These are phyloP conservation scores for Tetranychus cinnabarinus DNA, from an alignment of 1,140 invertebrate genomes.

Conservation along the genomic window DNA sequence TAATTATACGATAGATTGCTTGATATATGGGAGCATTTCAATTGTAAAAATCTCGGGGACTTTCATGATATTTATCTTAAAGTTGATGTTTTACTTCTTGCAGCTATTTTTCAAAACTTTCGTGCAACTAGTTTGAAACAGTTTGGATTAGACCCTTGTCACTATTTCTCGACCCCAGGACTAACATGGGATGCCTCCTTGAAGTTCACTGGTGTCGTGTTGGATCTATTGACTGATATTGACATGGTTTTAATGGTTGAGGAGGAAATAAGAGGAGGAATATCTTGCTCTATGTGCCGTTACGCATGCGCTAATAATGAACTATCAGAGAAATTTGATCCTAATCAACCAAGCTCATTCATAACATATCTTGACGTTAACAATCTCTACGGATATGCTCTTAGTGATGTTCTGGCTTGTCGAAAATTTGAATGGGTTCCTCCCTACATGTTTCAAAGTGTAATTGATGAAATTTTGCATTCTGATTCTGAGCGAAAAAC, in stretches of 20 bases:
- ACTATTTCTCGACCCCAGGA: constrained; percentile 16
- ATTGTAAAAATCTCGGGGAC: constrained; percentile 19
- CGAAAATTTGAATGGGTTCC: constrained; percentile 7
- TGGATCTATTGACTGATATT: constrained; percentile 13
- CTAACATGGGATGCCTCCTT: constrained; percentile 9
- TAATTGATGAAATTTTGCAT: not conserved
- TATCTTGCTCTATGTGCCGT: not conserved
- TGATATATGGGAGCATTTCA: constrained; percentile 14
- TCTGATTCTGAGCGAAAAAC: not conserved
- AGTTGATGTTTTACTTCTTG: constrained; percentile 20
- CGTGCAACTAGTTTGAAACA: not conserved
- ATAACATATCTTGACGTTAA: constrained; percentile 14
- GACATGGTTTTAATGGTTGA: constrained; percentile 17
- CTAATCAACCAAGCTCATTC: constrained; percentile 6
- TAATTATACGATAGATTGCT: not conserved
- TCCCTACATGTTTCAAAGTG: not conserved
- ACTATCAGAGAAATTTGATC: constrained; percentile 12
- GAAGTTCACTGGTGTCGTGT: constrained; percentile 14
- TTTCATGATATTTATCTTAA: constrained; percentile 24
- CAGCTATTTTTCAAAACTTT: constrained; percentile 25
- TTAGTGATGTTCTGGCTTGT: not conserved
- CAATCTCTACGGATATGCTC: constrained; percentile 12
- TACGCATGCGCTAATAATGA: not conserved
- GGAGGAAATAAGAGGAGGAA: constrained; percentile 6
- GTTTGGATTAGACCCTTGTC: constrained; percentile 15